phyloP scores from a whole-genome alignment of 2,797 vertebrate genomes.

The Poeciliopsis infans region DNA sequence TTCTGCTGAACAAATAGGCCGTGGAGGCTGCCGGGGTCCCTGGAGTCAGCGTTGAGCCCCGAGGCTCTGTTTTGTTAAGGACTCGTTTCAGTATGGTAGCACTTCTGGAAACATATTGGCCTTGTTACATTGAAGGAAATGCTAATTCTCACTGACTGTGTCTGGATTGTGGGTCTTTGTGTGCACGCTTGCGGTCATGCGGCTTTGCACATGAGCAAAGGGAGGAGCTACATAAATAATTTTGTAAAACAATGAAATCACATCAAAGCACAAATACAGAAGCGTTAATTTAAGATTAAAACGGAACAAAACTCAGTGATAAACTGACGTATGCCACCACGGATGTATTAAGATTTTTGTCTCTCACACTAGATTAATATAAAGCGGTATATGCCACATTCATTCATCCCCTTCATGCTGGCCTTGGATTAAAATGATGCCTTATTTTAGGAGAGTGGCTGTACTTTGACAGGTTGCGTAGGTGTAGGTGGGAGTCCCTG shows the following conservation, averaged over 20 bases:
- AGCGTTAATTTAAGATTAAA: constrained; percentile 4
- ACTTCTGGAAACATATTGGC: constrained; percentile 86
- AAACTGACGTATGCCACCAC: constrained; percentile 18
- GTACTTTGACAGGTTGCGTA: constrained; percentile 59
- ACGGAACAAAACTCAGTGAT: background rate
- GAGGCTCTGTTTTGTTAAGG: constrained; percentile 81
- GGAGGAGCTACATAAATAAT: constrained; percentile 24
- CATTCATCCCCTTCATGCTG: constrained; percentile 25
- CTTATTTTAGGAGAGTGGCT: constrained; percentile 49
- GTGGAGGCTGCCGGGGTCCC: constrained; percentile 78
- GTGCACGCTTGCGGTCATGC: constrained; percentile 58
- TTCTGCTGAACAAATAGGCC: constrained; percentile 84
- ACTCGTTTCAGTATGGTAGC: constrained; percentile 84
- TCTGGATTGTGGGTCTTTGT: constrained; percentile 67
- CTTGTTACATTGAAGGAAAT: constrained; percentile 84
- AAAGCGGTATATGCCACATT: constrained; percentile 18
- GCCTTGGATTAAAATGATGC: constrained; percentile 52
- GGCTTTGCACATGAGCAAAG: constrained; percentile 45
- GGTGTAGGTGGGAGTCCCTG: constrained; percentile 69
- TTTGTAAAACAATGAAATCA: constrained; percentile 9
- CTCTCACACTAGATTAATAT: constrained; percentile 5
- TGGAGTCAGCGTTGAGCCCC: constrained; percentile 76
- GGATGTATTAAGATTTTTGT: constrained; percentile 14
- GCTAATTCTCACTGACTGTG: constrained; percentile 79
- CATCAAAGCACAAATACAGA: constrained; percentile 17